Conservation (phyloP, 2,888 invertebrate genomes). For the Lochmaea capreae region DNA sequence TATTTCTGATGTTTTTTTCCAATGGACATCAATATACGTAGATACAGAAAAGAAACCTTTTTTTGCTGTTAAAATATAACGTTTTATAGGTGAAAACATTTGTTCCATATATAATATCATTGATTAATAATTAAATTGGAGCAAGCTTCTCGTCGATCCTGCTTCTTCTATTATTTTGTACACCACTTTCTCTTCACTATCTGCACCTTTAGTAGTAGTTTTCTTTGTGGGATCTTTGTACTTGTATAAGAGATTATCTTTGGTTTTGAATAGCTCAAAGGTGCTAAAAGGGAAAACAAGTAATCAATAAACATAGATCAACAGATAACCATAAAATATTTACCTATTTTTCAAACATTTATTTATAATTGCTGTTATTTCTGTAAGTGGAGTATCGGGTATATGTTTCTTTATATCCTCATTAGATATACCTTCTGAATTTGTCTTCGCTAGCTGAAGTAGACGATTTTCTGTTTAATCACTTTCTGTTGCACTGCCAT, state of each 20-base stretch:
- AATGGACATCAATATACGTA: too few species aligned
- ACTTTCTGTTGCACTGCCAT: not conserved
- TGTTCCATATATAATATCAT: too few species aligned
- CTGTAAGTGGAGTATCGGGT: conserved; percentile 74
- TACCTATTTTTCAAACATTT: conserved; percentile 82
- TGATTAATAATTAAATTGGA: too few species aligned
- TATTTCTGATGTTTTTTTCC: too few species aligned
- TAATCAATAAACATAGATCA: not conserved
- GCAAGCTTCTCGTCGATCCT: too few species aligned
- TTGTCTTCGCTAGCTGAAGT: conserved; percentile 76
- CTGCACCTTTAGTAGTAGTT: conserved; percentile 81
- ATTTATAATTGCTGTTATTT: conserved; percentile 81
- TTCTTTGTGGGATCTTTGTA: conserved; percentile 79
- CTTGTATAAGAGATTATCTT: conserved; percentile 71
- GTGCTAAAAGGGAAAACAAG: conserved; percentile 51
- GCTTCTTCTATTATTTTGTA: conserved; percentile 95
- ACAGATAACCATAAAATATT: conserved; percentile 28
- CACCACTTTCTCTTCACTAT: conserved; percentile 94
- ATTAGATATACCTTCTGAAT: conserved; percentile 84
- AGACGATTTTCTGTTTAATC: conserved; percentile 64
- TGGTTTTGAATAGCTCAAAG: conserved; percentile 70
- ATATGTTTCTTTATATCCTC: conserved; percentile 80
- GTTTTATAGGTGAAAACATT: too few species aligned
- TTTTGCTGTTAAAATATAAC: too few species aligned
- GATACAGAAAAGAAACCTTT: too few species aligned